These are phyloP conservation scores for Falco cherrug DNA, from an alignment of 2,797 vertebrate genomes.

Conservation along the genomic window DNA sequence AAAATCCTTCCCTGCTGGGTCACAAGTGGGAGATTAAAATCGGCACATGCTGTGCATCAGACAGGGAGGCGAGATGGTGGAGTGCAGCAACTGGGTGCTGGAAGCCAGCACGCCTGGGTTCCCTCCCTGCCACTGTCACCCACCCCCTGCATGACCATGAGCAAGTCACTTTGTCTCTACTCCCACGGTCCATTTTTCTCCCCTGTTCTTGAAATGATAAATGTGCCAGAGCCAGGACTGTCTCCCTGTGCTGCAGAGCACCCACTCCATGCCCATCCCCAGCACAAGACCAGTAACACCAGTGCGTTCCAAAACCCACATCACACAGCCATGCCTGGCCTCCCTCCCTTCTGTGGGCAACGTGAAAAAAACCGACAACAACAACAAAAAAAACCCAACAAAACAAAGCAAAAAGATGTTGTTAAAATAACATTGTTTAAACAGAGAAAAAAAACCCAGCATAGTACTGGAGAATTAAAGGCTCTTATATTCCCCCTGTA, in stretches of 20 bases:
- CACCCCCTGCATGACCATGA: not conserved
- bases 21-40: not conserved
- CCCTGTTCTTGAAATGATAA: not conserved
- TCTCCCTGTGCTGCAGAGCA: not conserved
- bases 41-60: not conserved
- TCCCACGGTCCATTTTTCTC: not conserved
- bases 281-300: not conserved
- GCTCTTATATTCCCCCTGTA: not conserved
- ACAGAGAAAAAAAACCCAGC: not conserved
- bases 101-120: not conserved
- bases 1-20: not conserved
- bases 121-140: not conserved
- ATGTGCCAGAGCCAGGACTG: not conserved
- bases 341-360: not conserved
- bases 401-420: not conserved
- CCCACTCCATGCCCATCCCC: not conserved
- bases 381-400: no score
- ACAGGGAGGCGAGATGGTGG: not conserved
- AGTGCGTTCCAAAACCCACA: not conserved
- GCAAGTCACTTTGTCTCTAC: not conserved
- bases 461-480: not conserved
- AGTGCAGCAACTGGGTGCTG: accelerated
- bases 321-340: not conserved
- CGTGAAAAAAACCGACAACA: accelerated
- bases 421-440: not conserved